phyloP scores from a whole-genome alignment of 2,113 vertebrate species.

The Pluvialis apricaria region DNA sequence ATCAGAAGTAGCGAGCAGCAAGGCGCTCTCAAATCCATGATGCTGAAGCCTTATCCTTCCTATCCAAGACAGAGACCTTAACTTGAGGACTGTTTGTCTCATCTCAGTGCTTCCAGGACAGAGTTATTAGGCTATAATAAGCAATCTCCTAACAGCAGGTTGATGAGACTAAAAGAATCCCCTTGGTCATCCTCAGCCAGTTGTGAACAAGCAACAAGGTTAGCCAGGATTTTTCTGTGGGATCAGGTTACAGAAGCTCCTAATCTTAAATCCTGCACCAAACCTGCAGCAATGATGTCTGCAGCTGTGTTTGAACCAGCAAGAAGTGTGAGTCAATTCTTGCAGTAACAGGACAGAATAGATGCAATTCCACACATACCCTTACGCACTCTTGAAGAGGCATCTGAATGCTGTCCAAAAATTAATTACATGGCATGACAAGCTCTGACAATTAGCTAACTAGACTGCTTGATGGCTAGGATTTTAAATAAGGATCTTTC shows the following conservation, averaged over 20 bases:
- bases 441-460: constrained; percentile 38
- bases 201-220: background rate
- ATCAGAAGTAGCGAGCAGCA: background rate
- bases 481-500: constrained; percentile 9
- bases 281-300: background rate
- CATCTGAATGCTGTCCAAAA: constrained; percentile 30
- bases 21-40: background rate
- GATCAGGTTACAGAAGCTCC: background rate
- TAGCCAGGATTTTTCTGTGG: background rate
- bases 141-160: background rate
- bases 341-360: background rate
- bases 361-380: background rate
- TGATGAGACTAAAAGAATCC: background rate
- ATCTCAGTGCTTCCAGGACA: background rate
- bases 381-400: background rate
- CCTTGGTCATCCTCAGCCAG: background rate
- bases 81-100: background rate
- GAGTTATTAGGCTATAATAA: background rate
- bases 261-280: background rate
- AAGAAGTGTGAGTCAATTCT: background rate
- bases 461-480: background rate
- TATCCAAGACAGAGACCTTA: background rate
- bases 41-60: background rate
- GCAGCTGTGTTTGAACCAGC: background rate
- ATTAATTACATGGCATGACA: constrained; percentile 12